Base-by-base conservation (phyloP, 53 echinoderm and acorn worm genomes). In the Echinarachnius parma region DNA sequence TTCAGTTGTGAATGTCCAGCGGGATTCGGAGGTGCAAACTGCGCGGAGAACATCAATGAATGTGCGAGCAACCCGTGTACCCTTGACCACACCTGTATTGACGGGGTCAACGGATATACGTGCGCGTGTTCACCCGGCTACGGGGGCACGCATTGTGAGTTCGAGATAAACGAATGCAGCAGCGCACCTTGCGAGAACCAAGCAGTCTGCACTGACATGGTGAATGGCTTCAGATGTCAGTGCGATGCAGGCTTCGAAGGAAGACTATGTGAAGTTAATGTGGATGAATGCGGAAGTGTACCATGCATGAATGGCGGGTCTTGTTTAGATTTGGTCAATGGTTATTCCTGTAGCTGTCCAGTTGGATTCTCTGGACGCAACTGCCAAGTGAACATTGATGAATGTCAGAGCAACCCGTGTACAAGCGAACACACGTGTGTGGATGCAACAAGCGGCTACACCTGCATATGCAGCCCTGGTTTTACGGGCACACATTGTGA, bases 321-420 rank as follows among this genome's bases (percentile, higher is more conserved):
- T 18, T 83, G 83, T 28, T 28, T 57, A 28, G 83, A 83, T 60
- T 32, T 26, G 18, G 49, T 83, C 25, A 62, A 67, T 59, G 67
- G 61, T 1, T 83, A 48, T 29, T 4, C n/a, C 0, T 83, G 83
- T 31, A 52, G 27, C 33, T 86, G 86, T 76, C 9, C 45, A 4
- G 4, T 53, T 2, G 86, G 86, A 0, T 81, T 66, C 36, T 48
- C 60, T 4, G 81, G 86, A 22, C 1, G 32, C 23, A 27, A 28
- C 28, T 86, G 86, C 29, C 61, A 86, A 39, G 50, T 18, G 4
- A 53, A 86, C 21, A 53, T 81, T 0, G 48, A 81, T 21, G 77
- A 80, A 60, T 86, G 86, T 36, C 34, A 44, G 14, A 81, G 76
- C 23, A 61, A 66, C 10, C 86, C 86, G 4, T 86, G 81, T 18